phyloP scores from a whole-genome alignment of 2,113 vertebrate genomes.

The Psilopogon haemacephalus region DNA sequence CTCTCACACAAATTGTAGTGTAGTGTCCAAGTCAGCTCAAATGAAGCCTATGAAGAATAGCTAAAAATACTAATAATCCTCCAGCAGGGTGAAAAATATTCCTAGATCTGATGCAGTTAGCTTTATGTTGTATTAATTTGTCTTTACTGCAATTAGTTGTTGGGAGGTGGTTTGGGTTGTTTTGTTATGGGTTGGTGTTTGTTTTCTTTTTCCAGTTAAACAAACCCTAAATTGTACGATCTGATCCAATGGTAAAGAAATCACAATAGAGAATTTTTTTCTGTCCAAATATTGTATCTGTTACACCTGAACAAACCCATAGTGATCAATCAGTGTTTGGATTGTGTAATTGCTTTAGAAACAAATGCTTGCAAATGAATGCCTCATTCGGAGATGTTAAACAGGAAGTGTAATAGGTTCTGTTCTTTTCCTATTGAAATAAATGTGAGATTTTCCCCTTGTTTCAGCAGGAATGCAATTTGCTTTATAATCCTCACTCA shows the following conservation, averaged over 20 bases:
- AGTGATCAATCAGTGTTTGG: not conserved
- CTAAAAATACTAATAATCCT: not conserved
- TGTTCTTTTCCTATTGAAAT: not conserved
- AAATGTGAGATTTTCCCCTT: not conserved
- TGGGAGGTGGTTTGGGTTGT: too few species aligned
- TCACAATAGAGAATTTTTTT: not conserved
- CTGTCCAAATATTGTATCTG: not conserved
- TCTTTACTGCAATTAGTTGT: not conserved
- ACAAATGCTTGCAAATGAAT: constrained; percentile 11
- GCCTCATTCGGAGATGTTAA: not conserved
- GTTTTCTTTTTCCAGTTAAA: not conserved
- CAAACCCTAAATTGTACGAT: not conserved
- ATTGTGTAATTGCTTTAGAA: constrained; percentile 17
- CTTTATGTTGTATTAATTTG: not conserved
- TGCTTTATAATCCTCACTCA: not conserved
- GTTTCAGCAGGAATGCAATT: not conserved
- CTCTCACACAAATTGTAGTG: not conserved
- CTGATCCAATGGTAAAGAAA: not conserved
- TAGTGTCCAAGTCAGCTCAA: not conserved
- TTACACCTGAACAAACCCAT: not conserved
- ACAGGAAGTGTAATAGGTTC: not conserved
- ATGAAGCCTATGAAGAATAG: not conserved
- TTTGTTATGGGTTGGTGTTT: too few species aligned
- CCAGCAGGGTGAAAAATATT: not conserved
- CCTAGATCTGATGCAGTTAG: not conserved